A percentile compares a stretch with the other conserved stretches of the same genome.
Evolutionary conservation across 2,113 vertebrate genomes (phyloP).

Genomic region (Zosterops japonicus): DNA sequence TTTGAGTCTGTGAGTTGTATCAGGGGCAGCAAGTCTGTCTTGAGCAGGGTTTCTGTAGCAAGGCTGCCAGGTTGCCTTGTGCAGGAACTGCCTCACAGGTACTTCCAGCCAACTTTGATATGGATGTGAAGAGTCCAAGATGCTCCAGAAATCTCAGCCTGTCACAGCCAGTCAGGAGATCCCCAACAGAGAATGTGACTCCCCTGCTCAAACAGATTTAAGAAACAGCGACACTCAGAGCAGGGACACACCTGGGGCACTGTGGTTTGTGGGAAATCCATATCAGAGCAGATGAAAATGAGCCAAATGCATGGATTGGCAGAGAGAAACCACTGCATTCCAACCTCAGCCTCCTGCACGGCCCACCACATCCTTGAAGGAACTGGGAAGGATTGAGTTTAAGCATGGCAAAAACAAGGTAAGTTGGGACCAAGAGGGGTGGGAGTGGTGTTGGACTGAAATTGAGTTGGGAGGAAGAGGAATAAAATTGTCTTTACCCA

Average conservation of each 20-base stretch:
- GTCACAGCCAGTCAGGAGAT: not conserved
- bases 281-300: not conserved
- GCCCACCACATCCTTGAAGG: not conserved
- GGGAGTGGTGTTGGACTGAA: not conserved
- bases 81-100: not conserved
- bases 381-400: not conserved
- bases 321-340: not conserved
- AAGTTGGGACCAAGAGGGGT: not conserved
- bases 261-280: not conserved
- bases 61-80: not conserved
- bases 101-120: not conserved
- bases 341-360: not conserved
- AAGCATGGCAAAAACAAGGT: not conserved
- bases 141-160: not conserved
- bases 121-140: not conserved
- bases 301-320: not conserved
- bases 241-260: not conserved
- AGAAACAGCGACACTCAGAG: not conserved
- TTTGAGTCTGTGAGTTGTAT: not conserved
- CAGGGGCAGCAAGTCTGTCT: not conserved
- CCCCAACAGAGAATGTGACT: not conserved
- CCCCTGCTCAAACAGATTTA: not conserved
- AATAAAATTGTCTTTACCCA: not conserved
- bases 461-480: not conserved
- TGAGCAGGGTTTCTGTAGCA: not conserved